Evolutionary conservation across 2,113 vertebrate genomes (phyloP).

Genomic region (Rhinoderma darwinii): DNA sequence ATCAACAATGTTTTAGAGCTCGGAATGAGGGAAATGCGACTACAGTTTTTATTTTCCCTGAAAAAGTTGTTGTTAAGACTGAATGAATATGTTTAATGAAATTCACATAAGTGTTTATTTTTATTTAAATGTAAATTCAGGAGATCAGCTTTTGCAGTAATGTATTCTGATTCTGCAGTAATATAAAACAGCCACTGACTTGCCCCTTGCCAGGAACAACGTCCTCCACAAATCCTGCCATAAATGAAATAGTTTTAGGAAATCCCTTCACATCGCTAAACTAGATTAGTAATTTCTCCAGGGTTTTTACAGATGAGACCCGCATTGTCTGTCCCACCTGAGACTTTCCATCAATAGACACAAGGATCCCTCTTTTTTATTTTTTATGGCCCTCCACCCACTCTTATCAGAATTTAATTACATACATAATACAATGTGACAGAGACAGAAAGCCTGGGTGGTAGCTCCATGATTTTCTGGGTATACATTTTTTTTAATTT

Average conservation of each 20-base stretch:
- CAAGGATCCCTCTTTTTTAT: conserved; percentile 62
- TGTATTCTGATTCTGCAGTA: conserved; percentile 2
- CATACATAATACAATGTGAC: conserved; percentile 69
- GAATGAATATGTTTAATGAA: not conserved
- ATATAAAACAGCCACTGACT: conserved; percentile 22
- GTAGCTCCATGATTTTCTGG: not conserved
- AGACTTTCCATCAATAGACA: conserved; percentile 58
- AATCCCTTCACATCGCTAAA: conserved; percentile 64
- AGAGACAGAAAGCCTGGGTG: conserved; percentile 61
- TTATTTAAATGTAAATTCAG: conserved; percentile 26
- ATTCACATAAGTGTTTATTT: conserved; percentile 15
- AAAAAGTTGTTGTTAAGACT: not conserved
- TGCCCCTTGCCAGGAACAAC: conserved; percentile 52
- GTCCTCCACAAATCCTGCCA: conserved; percentile 46
- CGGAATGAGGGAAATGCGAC: not conserved
- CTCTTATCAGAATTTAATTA: conserved; percentile 61
- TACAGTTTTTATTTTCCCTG: not conserved
- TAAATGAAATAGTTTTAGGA: conserved; percentile 62
- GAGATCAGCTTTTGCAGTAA: conserved; percentile 7
- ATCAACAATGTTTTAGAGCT: not conserved
- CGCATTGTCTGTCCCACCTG: conserved; percentile 56
- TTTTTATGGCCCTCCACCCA: conserved; percentile 65
- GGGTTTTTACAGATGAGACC: conserved; percentile 65
- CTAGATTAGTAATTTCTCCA: conserved; percentile 65
- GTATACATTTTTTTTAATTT: not conserved